Conservation (phyloP, 2,797 vertebrate genomes). For the Ctenochaetus hawaiiensis region DNA sequence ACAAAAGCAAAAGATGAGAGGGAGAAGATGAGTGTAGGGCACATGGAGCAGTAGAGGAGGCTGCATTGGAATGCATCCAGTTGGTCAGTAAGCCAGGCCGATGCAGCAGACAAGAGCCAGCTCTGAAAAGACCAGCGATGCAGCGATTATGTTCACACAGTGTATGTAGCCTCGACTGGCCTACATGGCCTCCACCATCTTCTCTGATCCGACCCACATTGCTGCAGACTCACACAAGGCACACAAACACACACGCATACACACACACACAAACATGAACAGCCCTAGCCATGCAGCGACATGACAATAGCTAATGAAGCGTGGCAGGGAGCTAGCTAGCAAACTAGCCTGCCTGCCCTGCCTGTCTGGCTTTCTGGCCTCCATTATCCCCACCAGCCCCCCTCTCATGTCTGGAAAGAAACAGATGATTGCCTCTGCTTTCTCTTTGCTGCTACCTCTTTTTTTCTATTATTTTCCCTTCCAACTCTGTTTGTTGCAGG, state of each 20-base stretch:
- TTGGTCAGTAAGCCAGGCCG: conserved; percentile 19
- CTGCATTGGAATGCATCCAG: conserved; percentile 53
- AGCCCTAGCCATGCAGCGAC: conserved; percentile 49
- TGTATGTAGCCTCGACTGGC: conserved; percentile 41
- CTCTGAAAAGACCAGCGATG: not conserved
- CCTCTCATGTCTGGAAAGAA: conserved; percentile 30
- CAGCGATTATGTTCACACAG: conserved; percentile 35
- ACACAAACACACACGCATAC: conserved; percentile 27
- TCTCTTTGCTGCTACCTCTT: conserved; percentile 6
- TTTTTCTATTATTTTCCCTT: conserved; percentile 13
- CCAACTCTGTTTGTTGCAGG: conserved; percentile 2
- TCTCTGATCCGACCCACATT: conserved; percentile 60
- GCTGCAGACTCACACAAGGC: conserved; percentile 21
- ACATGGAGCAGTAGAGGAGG: conserved; percentile 30
- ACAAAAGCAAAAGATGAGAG: conserved; percentile 12
- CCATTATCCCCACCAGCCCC: conserved; percentile 54
- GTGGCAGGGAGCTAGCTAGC: conserved; percentile 59
- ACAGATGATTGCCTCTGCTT: conserved; percentile 27
- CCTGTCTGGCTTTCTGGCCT: conserved; percentile 68
- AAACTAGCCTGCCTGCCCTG: conserved; percentile 50
- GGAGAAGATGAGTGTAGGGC: conserved; percentile 6
- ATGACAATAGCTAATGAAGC: conserved; percentile 76
- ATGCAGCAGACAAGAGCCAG: conserved; percentile 50
- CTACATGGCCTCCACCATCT: conserved; percentile 68
- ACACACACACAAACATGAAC: conserved; percentile 33